Percentiles rank a stretch among this genome's conserved stretches.
phyloP scores from a whole-genome alignment of 2,113 vertebrate species.

The Parotia lawesii region DNA sequence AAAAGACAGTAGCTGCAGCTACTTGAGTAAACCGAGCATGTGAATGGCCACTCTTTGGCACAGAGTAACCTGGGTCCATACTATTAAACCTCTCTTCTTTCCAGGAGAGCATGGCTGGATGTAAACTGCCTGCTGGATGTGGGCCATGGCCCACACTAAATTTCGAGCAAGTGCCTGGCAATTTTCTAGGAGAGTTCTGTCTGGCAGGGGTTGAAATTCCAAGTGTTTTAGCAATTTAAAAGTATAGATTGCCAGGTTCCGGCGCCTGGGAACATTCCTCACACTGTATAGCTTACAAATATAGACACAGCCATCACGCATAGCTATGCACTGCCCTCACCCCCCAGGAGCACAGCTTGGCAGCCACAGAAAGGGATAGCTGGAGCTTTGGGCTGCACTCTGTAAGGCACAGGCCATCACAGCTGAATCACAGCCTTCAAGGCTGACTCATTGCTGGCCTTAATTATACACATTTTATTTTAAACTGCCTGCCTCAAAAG shows the following conservation, averaged over 20 bases:
- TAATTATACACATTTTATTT: background rate
- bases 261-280: background rate
- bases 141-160: background rate
- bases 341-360: background rate
- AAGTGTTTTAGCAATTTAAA: background rate
- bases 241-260: background rate
- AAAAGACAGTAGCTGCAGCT: background rate
- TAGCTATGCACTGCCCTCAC: background rate
- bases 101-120: background rate
- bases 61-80: rapidly evolving
- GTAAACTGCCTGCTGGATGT: background rate
- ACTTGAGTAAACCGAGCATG: rapidly evolving
- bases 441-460: background rate
- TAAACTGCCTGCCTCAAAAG: background rate
- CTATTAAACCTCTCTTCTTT: background rate
- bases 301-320: background rate
- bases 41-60: background rate
- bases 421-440: background rate
- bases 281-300: background rate
- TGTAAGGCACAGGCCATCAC: background rate
- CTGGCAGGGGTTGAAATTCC: background rate
- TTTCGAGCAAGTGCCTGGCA: background rate
- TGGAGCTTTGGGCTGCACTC: background rate
- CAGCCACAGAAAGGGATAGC: background rate
- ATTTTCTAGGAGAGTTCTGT: background rate